Conservation (phyloP, 2,113 vertebrate species). For the Arenaria interpres region DNA sequence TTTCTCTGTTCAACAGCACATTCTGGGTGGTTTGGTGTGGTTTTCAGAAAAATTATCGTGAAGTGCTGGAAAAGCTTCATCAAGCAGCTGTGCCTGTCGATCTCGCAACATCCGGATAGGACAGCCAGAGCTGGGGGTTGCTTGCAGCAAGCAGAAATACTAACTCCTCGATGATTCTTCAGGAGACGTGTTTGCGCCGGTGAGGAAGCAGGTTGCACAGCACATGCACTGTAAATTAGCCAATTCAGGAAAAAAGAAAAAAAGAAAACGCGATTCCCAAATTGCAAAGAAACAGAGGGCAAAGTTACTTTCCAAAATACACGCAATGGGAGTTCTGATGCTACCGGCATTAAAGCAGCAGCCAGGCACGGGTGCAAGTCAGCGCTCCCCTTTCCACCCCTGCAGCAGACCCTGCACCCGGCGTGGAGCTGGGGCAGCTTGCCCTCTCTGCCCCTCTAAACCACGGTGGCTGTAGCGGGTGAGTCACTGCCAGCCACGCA, state of each 20-base stretch:
- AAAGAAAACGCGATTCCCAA: not conserved
- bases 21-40: not conserved
- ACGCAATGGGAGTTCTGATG: not conserved
- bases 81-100: not conserved
- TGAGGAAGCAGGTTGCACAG: not conserved
- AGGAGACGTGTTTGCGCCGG: rapidly evolving
- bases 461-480: no score
- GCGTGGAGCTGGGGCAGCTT: not conserved
- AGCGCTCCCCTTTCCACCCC: not conserved
- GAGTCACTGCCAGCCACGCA: not conserved
- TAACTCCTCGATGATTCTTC: not conserved
- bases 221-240: rapidly evolving
- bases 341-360: rapidly evolving
- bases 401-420: not conserved
- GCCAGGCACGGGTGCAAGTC: not conserved
- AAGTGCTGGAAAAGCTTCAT: not conserved
- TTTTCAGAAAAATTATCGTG: not conserved
- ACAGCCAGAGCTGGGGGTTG: not conserved
- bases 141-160: not conserved
- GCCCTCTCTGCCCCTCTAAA: not conserved
- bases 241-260: not conserved
- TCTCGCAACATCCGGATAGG: rapidly evolving
- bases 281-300: not conserved
- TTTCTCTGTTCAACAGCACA: not conserved
- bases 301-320: not conserved